Evolutionary conservation across 2,888 invertebrate species (phyloP).

Genomic region (Eumerus sabulonum): DNA sequence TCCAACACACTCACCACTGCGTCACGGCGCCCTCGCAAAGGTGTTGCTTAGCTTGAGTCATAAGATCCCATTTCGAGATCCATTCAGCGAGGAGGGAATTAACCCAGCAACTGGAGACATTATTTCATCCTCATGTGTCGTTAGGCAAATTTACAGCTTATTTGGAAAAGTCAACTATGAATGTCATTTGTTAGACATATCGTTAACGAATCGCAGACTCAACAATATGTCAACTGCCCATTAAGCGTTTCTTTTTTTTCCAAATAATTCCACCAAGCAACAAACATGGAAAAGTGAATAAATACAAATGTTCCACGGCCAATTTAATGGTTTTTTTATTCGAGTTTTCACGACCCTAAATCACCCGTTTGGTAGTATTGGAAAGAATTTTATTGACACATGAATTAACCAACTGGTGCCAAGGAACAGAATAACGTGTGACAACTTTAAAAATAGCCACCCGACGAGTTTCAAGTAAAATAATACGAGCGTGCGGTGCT

Average conservation of each 20-base stretch:
- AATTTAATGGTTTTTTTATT: not conserved
- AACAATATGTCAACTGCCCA: too few relatives aligned
- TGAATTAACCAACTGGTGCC: slow-evolving; percentile 17
- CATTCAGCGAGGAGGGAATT: too few relatives aligned
- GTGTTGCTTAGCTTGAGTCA: too few relatives aligned
- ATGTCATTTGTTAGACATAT: too few relatives aligned
- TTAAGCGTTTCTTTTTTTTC: not conserved
- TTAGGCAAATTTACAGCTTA: too few relatives aligned
- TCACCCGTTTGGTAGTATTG: slow-evolving; percentile 23
- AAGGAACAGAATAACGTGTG: slow-evolving; percentile 27
- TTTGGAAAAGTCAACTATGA: too few relatives aligned
- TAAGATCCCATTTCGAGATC: too few relatives aligned
- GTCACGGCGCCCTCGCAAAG: too few relatives aligned
- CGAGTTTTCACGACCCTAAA: not conserved
- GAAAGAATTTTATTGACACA: slow-evolving; percentile 43
- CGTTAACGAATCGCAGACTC: too few relatives aligned
- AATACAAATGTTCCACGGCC: slow-evolving; percentile 16
- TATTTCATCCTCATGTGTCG: too few relatives aligned
- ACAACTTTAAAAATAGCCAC: slow-evolving; percentile 38
- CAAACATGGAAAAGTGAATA: slow-evolving; percentile 32
- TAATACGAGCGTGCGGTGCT: slow-evolving; percentile 8
- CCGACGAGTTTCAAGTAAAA: not conserved
- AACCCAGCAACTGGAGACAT: too few relatives aligned
- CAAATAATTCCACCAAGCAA: not conserved
- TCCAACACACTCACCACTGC: too few relatives aligned